Conservation (phyloP, 2,888 invertebrate species). For the Boloria selene region DNA sequence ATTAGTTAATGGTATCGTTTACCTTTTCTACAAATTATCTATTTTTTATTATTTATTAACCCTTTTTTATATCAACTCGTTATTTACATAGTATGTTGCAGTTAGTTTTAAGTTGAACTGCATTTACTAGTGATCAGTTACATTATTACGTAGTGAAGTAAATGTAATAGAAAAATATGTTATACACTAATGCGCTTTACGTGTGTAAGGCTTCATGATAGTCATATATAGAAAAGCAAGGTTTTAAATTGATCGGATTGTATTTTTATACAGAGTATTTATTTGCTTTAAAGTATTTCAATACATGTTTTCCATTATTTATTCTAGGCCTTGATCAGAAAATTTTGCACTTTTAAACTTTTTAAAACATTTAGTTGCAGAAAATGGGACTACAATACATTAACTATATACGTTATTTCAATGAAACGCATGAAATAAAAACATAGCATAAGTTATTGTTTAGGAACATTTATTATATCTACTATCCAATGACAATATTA, state of each 20-base stretch:
- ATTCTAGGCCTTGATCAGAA: no score
- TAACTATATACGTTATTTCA: no score
- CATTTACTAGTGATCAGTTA: slow-evolving; percentile 28
- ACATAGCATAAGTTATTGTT: no score
- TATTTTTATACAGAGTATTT: slow-evolving; percentile 14
- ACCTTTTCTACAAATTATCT: no score
- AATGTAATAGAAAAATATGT: slow-evolving; percentile 38
- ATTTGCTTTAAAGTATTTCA: slow-evolving; percentile 2
- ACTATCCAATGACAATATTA: no score
- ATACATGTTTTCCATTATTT: neutral
- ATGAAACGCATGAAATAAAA: no score
- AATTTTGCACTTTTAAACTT: no score
- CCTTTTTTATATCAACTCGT: neutral
- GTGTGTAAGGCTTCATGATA: slow-evolving; percentile 36
- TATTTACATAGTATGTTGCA: slow-evolving; percentile 1
- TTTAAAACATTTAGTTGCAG: no score
- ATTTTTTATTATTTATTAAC: neutral
- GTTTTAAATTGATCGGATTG: slow-evolving; percentile 22
- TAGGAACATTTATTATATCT: no score
- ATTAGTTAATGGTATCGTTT: slow-evolving; percentile 1
- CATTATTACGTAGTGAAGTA: slow-evolving; percentile 31
- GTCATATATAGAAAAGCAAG: slow-evolving; percentile 33
- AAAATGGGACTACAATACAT: no score
- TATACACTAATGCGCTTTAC: slow-evolving; percentile 36
- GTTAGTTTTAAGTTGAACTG: slow-evolving; percentile 22